These are phyloP conservation scores for Coptotermes formosanus DNA, from an alignment of 1,140 invertebrate genomes.

Conservation along the genomic window DNA sequence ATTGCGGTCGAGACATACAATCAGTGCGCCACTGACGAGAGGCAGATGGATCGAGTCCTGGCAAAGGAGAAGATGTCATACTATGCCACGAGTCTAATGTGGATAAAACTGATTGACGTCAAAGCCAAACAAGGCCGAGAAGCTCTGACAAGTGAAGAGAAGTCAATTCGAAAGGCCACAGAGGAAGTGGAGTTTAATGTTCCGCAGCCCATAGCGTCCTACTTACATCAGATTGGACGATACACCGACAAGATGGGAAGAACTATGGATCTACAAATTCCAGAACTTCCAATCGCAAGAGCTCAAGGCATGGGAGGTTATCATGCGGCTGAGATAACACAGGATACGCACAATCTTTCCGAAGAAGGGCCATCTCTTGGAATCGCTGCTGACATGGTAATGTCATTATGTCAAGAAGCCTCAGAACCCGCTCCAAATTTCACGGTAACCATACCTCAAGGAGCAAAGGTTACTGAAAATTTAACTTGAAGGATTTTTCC, in stretches of 20 bases:
- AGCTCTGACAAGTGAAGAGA: constrained; percentile 36
- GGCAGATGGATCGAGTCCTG: not conserved
- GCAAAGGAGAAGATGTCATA: not conserved
- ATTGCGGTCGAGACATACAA: not conserved
- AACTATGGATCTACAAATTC: constrained; percentile 36
- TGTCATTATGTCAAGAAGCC: constrained; percentile 23
- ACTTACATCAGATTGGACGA: constrained; percentile 37
- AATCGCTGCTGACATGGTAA: constrained; percentile 40
- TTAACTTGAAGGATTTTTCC: constrained; percentile 33
- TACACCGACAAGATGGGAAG: constrained; percentile 39
- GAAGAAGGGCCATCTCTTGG: constrained; percentile 42
- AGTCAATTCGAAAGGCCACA: constrained; percentile 35
- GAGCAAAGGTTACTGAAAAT: constrained; percentile 33
- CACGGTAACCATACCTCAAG: constrained; percentile 33
- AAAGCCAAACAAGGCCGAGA: constrained; percentile 36
- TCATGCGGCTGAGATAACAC: constrained; percentile 36
- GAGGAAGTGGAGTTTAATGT: constrained; percentile 38
- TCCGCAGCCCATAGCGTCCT: constrained; percentile 38
- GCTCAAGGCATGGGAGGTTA: constrained; percentile 39
- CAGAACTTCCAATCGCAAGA: constrained; percentile 36
- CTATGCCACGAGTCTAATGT: constrained; percentile 19
- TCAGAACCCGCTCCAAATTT: constrained; percentile 38
- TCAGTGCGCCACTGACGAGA: not conserved
- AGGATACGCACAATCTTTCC: constrained; percentile 40
- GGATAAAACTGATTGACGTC: constrained; percentile 24